Base-by-base conservation (phyloP, 2,888 invertebrate genomes). In the Epirrhoe alternata region DNA sequence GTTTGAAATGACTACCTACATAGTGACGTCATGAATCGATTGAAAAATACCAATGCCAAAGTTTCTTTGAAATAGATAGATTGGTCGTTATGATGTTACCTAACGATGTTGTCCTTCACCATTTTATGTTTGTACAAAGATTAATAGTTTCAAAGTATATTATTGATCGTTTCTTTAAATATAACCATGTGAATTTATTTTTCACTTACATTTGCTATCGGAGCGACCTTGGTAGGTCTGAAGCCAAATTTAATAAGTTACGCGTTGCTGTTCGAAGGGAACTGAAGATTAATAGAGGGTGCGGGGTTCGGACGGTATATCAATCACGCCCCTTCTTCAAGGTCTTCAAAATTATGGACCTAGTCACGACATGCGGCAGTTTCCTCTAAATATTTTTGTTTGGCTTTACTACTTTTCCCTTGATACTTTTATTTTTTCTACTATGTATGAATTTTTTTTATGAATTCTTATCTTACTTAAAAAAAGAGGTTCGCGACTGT, bases 271-370 rank as follows among this genome's bases (percentile, higher is more conserved):
- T 50, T 51, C 24, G 61, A 51, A 50, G 10, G 49, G 14, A 56
- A 30, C 59, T 58, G 56, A 51, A 60, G 56, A 67, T 63, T 67
- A 64, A 67, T 67, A 56, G 47, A 51, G 67, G 63, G 67, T 60
- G 67, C 42, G 63, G 55, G 24, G 53, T 50, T 58, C 49, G 12
- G 50, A 31, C 52, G 55, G 53, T 42, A 49, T 60, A 67, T 67
- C 60, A 67, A 67, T 67, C 59, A 62, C 62, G 58, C 62, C 55
- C 51, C 47, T 35, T 51, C 24, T 47, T 57, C 63, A 67, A 67
- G 67, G 67, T 38, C 60, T 51, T 49, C 59, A 2, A 31, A 64
- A 49, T 67, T 63, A 64, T 67, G 38, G 38, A 57, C 57, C 31
- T 16, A 57, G 66, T 66, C 66, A 66, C 59, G 63, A 49, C 31